Conservation (phyloP, 2,888 invertebrate species). For the Pammene aurita region DNA sequence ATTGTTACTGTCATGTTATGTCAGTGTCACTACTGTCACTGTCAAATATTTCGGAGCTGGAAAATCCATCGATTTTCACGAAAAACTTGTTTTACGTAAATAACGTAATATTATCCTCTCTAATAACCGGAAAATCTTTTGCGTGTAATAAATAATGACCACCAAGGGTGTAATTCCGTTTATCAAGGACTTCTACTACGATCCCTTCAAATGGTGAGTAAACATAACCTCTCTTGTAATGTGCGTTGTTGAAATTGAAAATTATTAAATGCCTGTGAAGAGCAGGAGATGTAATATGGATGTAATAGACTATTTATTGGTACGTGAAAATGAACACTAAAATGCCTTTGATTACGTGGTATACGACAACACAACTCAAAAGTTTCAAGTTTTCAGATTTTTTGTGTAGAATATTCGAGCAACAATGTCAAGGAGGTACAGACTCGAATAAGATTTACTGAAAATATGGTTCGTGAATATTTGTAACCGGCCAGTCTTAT, state of each 20-base stretch:
- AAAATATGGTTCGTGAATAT: too few relatives aligned
- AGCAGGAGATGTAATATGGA: too few relatives aligned
- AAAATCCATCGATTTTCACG: constrained; percentile 48
- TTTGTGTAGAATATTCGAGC: too few relatives aligned
- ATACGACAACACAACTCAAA: too few relatives aligned
- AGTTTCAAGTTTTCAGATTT: too few relatives aligned
- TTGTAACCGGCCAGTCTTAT: too few relatives aligned
- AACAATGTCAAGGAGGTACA: too few relatives aligned
- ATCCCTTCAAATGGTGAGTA: constrained; percentile 90
- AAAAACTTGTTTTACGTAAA: constrained; percentile 22
- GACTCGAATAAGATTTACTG: too few relatives aligned
- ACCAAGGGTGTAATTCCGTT: constrained; percentile 82
- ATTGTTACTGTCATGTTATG: neutral
- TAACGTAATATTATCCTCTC: constrained; percentile 6
- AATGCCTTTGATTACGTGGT: too few relatives aligned
- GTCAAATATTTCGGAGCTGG: constrained; percentile 30
- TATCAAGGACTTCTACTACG: constrained; percentile 86
- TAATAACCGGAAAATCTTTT: constrained; percentile 7
- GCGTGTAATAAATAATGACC: constrained; percentile 77
- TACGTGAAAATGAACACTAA: too few relatives aligned
- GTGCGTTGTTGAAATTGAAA: constrained; percentile 20
- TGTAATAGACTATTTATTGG: too few relatives aligned
- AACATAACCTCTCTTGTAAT: constrained; percentile 59
- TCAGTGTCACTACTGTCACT: neutral
- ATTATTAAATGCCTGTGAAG: neutral